Conservation (phyloP, 2,113 vertebrate species). For the Tinamus guttatus region DNA sequence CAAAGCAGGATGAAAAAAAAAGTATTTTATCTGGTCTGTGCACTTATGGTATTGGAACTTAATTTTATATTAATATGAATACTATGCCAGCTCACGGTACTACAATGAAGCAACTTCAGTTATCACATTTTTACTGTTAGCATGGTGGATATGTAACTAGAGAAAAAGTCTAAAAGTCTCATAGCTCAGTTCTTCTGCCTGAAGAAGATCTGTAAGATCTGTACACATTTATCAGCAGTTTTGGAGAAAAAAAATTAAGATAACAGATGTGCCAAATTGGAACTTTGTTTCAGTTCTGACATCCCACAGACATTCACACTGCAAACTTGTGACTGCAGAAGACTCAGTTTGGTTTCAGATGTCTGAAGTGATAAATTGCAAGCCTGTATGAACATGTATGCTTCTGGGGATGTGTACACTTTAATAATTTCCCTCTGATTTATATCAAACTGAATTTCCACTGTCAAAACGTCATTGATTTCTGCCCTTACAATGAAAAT, state of each 20-base stretch:
- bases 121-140: not conserved
- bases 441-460: not conserved
- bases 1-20: not conserved
- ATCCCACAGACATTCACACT: not conserved
- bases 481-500: not conserved
- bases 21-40: not conserved
- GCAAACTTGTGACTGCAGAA: not conserved
- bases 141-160: not conserved
- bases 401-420: not conserved
- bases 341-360: not conserved
- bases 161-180: not conserved
- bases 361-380: not conserved
- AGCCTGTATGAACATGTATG: not conserved
- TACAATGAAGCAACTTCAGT: not conserved
- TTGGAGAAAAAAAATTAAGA: not conserved
- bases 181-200: not conserved
- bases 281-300: not conserved
- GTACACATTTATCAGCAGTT: not conserved
- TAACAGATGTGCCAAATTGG: not conserved
- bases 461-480: not conserved
- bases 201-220: not conserved
- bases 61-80: not conserved
- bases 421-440: not conserved
- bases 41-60: not conserved
- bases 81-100: not conserved